A percentile compares a stretch with the other conserved stretches of the same genome.
Conservation (phyloP, 2,797 vertebrate genomes). For the Alectoris magna region DNA sequence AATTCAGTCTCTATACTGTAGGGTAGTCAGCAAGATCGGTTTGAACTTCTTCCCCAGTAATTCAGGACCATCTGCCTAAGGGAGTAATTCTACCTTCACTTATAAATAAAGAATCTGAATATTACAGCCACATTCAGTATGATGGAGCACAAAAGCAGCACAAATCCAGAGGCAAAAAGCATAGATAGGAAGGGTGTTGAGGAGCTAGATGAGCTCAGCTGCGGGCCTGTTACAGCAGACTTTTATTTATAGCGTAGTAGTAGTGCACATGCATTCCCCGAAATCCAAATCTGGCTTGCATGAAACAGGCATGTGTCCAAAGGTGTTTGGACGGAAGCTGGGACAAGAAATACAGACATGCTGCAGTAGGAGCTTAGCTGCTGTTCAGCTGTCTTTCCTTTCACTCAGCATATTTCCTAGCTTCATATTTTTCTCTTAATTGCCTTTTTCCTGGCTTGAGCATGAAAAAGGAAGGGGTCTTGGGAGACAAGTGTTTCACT, state of each 20-base stretch:
- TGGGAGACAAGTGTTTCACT: background rate
- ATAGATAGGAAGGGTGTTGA: background rate
- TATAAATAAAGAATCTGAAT: background rate
- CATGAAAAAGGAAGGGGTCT: background rate
- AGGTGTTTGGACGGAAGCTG: background rate
- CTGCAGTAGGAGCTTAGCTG: background rate
- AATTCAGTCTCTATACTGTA: too few species aligned
- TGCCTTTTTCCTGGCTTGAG: background rate
- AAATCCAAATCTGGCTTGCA: slow-evolving; percentile 25
- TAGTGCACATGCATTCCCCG: background rate
- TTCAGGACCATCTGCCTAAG: background rate
- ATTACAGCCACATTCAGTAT: background rate
- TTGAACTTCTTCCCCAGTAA: too few species aligned
- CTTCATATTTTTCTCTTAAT: background rate
- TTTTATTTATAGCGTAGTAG: slow-evolving; percentile 19
- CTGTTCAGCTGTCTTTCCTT: background rate
- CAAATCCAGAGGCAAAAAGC: background rate
- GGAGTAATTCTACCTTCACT: background rate
- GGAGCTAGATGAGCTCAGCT: background rate
- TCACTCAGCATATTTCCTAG: background rate
- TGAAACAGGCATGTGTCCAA: slow-evolving; percentile 13
- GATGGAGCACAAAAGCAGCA: background rate
- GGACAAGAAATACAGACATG: background rate
- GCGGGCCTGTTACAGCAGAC: background rate
- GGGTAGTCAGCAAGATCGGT: too few species aligned